These are phyloP conservation scores for Rhincodon typus DNA, from an alignment of 2,797 vertebrate genomes.

Conservation along the genomic window DNA sequence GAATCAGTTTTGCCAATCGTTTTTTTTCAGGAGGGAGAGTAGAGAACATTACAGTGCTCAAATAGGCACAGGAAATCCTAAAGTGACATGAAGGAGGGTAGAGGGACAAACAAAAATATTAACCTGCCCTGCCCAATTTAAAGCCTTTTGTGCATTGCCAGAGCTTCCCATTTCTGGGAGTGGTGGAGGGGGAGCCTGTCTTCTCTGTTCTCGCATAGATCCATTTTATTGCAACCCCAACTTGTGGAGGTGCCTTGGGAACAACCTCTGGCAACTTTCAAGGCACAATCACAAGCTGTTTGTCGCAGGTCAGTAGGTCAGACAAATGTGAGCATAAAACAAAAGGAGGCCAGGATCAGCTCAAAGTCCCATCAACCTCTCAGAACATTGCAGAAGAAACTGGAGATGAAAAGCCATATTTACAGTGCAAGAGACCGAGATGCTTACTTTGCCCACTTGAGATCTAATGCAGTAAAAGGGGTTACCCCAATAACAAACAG, in stretches of 20 bases:
- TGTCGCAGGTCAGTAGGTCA: background rate
- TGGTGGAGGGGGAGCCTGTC: background rate
- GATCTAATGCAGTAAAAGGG: background rate
- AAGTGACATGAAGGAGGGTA: too few species aligned
- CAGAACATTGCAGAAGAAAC: background rate
- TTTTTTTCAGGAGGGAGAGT: background rate
- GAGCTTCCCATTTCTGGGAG: background rate
- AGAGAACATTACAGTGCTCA: background rate
- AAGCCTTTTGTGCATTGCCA: background rate
- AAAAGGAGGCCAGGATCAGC: background rate
- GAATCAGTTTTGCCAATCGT: background rate
- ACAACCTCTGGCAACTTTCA: background rate
- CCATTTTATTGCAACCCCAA: background rate
- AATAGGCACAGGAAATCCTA: background rate
- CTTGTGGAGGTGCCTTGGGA: background rate
- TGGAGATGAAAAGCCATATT: background rate
- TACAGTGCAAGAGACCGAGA: background rate
- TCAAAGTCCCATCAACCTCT: background rate
- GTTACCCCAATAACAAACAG: background rate
- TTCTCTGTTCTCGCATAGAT: background rate
- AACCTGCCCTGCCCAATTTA: background rate
- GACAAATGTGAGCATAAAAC: background rate
- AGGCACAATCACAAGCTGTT: background rate
- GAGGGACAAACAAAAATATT: background rate
- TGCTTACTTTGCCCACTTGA: background rate